Percentiles rank a stretch among this genome's conserved stretches.
Conservation (phyloP, 2,797 vertebrate genomes). For the Lithobates pipiens region DNA sequence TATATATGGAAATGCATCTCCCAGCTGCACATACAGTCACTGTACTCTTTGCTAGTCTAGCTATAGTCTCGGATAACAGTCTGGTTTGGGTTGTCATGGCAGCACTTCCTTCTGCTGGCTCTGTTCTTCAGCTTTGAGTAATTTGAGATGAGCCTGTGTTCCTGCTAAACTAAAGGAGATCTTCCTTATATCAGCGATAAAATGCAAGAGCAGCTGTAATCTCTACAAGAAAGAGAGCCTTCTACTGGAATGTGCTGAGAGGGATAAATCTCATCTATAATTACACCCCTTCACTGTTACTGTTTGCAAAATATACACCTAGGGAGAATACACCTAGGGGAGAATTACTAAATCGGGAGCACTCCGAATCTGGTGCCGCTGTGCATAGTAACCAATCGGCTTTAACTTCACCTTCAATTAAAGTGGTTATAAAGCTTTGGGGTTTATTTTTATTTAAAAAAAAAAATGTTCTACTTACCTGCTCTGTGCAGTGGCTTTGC, state of each 20-base stretch:
- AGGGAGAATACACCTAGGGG: too few species aligned
- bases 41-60: slow-evolving; percentile 72
- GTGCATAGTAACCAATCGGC: too few species aligned
- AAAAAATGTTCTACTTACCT: too few species aligned
- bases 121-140: slow-evolving; percentile 83
- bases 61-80: slow-evolving; percentile 84
- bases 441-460: too few species aligned
- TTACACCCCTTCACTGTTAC: neutral
- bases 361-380: too few species aligned
- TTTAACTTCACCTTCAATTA: too few species aligned
- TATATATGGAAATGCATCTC: slow-evolving; percentile 23
- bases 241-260: neutral
- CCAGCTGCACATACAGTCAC: slow-evolving; percentile 46
- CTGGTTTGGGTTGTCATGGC: slow-evolving; percentile 89
- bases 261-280: neutral
- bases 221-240: neutral
- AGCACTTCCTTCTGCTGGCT: slow-evolving; percentile 85
- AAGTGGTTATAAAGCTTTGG: too few species aligned
- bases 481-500: too few species aligned
- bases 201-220: slow-evolving; percentile 9
- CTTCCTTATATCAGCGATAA: neutral
- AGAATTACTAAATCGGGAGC: too few species aligned
- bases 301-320: neutral
- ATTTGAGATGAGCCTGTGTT: slow-evolving; percentile 81
- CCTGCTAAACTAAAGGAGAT: slow-evolving; percentile 3